phyloP scores from a whole-genome alignment of 2,113 vertebrate species.

The Cyphomyrus discorhynchus region DNA sequence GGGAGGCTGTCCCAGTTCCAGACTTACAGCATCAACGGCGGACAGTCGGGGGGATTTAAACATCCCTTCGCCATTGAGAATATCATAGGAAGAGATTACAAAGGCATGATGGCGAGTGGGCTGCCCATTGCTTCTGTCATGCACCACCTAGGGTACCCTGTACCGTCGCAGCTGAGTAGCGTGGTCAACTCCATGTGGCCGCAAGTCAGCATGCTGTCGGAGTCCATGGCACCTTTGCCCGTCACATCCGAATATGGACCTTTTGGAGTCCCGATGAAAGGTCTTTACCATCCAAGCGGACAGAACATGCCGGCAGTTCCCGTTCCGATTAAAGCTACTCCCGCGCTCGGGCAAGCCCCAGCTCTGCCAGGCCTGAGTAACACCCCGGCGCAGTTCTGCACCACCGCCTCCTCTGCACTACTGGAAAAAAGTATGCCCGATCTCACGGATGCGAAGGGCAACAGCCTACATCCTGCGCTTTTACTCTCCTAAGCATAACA shows the following conservation, averaged over 20 bases:
- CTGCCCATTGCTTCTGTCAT: constrained; percentile 88
- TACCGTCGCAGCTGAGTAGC: constrained; percentile 78
- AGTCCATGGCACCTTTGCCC: constrained; percentile 70
- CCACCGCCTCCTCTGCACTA: constrained; percentile 41
- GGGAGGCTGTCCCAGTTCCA: constrained; percentile 80
- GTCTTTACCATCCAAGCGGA: constrained; percentile 73
- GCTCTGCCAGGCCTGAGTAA: constrained; percentile 67
- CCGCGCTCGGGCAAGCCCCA: constrained; percentile 66
- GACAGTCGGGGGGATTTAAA: constrained; percentile 72
- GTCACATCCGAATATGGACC: constrained; percentile 77
- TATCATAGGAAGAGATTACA: constrained; percentile 89
- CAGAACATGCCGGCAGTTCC: constrained; percentile 84
- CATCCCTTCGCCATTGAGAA: constrained; percentile 92
- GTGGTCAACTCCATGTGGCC: constrained; percentile 90
- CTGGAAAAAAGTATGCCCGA: constrained; percentile 63
- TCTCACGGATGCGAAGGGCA: constrained; percentile 62
- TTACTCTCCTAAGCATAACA: constrained; percentile 60
- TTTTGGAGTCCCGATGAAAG: constrained; percentile 83
- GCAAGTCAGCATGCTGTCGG: constrained; percentile 81
- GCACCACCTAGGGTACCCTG: constrained; percentile 88
- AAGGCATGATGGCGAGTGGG: constrained; percentile 80
- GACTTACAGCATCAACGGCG: constrained; percentile 52
- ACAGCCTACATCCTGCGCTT: constrained; percentile 73
- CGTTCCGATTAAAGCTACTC: constrained; percentile 88
- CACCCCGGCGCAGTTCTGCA: constrained; percentile 61